A percentile compares a stretch with the other conserved stretches of the same genome.
Evolutionary conservation across 2,888 invertebrate genomes (phyloP).

Genomic region (Volucella inflata): DNA sequence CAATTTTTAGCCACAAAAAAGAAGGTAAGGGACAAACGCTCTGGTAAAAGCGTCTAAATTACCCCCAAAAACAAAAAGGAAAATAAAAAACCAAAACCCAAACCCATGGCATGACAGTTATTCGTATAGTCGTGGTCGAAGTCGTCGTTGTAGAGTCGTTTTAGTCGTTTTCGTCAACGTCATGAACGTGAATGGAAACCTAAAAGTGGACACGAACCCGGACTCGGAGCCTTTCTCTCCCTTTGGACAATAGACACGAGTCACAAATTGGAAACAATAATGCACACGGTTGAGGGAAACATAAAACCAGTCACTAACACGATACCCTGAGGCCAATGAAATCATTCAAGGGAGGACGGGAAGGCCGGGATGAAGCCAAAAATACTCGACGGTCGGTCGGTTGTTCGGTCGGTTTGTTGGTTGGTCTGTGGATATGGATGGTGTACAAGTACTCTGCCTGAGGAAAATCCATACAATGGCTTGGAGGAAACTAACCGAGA

Average conservation of each 20-base stretch:
- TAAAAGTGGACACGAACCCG: constrained; percentile 65
- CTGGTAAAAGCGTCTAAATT: constrained; percentile 45
- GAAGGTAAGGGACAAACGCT: constrained; percentile 7
- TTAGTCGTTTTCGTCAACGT: too few relatives aligned
- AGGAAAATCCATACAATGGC: constrained; percentile 6
- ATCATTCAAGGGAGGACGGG: constrained; percentile 27
- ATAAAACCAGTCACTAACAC: constrained; percentile 50
- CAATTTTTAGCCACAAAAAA: constrained; percentile 55
- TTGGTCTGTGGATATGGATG: background rate
- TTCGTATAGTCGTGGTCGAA: constrained; percentile 8
- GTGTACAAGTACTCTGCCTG: too few relatives aligned
- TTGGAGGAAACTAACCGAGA: constrained; percentile 44
- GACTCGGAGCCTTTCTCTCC: constrained; percentile 4
- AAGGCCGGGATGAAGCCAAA: constrained; percentile 11
- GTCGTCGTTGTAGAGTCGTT: constrained; percentile 7
- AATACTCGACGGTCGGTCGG: constrained; percentile 18
- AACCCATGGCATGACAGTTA: constrained; percentile 33
- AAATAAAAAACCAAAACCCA: too few relatives aligned
- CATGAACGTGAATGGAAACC: constrained; percentile 62
- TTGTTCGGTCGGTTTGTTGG: too few relatives aligned
- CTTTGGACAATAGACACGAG: constrained; percentile 67
- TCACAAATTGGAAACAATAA: constrained; percentile 73
- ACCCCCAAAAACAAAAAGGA: constrained; percentile 61
- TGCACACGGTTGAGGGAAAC: constrained; percentile 61
- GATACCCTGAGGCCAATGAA: constrained; percentile 63